A percentile compares a stretch with the other conserved stretches of the same genome.
Conservation (phyloP, 2,113 vertebrate species). For the Oceanodroma tethys region DNA sequence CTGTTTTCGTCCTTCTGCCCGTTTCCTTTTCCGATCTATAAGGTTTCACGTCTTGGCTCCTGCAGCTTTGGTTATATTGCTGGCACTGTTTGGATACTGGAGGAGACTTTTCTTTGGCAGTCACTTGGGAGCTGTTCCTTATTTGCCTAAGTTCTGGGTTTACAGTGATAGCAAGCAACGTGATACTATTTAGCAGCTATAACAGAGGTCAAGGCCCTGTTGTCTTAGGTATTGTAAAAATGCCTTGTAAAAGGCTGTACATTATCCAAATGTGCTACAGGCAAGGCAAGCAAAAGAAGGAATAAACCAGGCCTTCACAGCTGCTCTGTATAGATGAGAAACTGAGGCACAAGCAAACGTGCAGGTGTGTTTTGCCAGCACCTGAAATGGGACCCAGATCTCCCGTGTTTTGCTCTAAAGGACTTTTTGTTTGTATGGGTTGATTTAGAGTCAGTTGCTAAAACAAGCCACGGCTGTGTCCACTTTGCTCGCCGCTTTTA, state of each 20-base stretch:
- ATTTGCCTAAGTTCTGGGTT: not conserved
- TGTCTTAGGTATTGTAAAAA: conserved; percentile 34
- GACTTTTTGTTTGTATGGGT: not conserved
- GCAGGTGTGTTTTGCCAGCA: not conserved
- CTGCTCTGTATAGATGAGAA: not conserved
- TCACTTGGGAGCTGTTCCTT: not conserved
- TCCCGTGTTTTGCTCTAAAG: not conserved
- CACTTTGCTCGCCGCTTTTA: not conserved
- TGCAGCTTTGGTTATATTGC: not conserved
- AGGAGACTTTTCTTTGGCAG: not conserved
- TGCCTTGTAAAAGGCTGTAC: not conserved
- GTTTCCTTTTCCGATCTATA: not conserved
- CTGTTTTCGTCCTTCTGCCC: not conserved
- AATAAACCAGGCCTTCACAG: not conserved
- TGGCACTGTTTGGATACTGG: not conserved
- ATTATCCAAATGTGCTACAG: not conserved
- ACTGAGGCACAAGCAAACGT: not conserved
- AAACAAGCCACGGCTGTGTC: not conserved
- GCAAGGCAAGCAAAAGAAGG: not conserved
- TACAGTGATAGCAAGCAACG: not conserved
- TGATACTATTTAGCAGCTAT: conserved; percentile 24
- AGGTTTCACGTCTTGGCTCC: not conserved
- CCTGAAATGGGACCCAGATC: not conserved
- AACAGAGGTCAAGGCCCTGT: conserved; percentile 8
- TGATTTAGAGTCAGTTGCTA: not conserved